Evolutionary conservation across 2,888 invertebrate genomes (phyloP).

Genomic region (Aporophyla lueneburgensis): DNA sequence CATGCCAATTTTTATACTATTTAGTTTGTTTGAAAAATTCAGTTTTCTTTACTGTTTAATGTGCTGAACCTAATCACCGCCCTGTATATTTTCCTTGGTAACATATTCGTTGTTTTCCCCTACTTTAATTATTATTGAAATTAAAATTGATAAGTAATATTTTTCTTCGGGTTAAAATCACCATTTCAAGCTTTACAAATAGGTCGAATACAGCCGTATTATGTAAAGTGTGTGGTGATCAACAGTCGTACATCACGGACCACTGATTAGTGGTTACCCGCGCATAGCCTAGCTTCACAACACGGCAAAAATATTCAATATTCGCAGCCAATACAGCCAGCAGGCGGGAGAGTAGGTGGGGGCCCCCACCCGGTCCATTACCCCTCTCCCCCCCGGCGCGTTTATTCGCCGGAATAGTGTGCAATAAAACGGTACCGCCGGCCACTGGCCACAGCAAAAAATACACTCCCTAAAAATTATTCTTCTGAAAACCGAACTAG

Average conservation of each 20-base stretch:
- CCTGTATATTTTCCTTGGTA: not conserved
- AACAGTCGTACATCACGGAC: conserved; percentile 74
- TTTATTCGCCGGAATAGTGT: conserved; percentile 89
- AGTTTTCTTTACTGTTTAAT: too few relatives aligned
- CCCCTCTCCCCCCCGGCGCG: conserved; percentile 78
- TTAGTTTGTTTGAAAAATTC: too few relatives aligned
- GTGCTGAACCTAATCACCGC: too few relatives aligned
- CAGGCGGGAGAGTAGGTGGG: conserved; percentile 60
- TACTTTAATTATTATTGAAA: conserved; percentile 1
- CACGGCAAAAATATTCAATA: conserved; percentile 88
- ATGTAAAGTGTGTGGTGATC: conserved; percentile 68
- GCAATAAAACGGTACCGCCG: conserved; percentile 88
- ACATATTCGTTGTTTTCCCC: not conserved
- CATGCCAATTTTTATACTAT: too few relatives aligned
- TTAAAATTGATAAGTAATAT: not conserved
- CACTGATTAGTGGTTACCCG: conserved; percentile 84
- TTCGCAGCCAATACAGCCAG: conserved; percentile 83
- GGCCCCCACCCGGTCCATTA: conserved; percentile 81
- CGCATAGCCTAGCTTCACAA: conserved; percentile 75
- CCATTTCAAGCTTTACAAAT: conserved; percentile 24
- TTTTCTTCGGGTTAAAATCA: not conserved
- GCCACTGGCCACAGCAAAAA: conserved; percentile 86
- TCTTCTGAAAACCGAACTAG: conserved; percentile 78
- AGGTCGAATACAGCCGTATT: conserved; percentile 32
- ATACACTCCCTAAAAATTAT: conserved; percentile 84